These are phyloP conservation scores for Notiomystis cincta DNA, from an alignment of 2,113 vertebrate species.

Conservation along the genomic window DNA sequence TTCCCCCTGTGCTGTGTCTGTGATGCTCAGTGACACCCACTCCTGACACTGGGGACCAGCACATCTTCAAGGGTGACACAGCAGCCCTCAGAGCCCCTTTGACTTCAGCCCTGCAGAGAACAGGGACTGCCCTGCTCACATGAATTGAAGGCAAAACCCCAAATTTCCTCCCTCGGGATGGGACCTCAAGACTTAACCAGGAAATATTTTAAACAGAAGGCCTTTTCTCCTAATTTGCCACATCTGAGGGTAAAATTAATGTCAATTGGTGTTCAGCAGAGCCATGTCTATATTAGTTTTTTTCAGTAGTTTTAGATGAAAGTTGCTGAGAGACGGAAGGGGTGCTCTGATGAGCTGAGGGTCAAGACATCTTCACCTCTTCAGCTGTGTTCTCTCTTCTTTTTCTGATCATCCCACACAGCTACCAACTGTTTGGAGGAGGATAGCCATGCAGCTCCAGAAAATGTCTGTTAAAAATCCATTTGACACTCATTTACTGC, in stretches of 20 bases:
- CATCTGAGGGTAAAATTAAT: not conserved
- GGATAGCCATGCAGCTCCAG: not conserved
- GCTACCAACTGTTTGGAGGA: not conserved
- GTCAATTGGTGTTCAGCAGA: not conserved
- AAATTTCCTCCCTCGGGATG: not conserved
- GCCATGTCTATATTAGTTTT: not conserved
- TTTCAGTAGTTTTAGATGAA: conserved; percentile 18
- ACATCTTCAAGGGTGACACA: not conserved
- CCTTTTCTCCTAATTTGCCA: not conserved
- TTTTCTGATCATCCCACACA: conserved; percentile 17
- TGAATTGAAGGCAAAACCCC: not conserved
- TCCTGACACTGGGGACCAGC: not conserved
- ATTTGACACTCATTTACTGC: conserved; percentile 12
- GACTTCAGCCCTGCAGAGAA: not conserved
- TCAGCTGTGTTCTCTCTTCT: not conserved
- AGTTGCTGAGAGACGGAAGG: not conserved
- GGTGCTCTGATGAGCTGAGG: not conserved
- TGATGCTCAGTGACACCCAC: not conserved
- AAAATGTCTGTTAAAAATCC: conserved; percentile 27
- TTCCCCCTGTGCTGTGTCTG: not conserved
- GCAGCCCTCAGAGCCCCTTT: fast-evolving
- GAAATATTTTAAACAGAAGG: not conserved
- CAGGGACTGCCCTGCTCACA: fast-evolving
- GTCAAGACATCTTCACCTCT: not conserved
- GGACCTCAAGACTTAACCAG: not conserved